These are phyloP conservation scores for Chrysocyon brachyurus DNA, from an alignment of 2,797 vertebrate genomes.

Conservation along the genomic window DNA sequence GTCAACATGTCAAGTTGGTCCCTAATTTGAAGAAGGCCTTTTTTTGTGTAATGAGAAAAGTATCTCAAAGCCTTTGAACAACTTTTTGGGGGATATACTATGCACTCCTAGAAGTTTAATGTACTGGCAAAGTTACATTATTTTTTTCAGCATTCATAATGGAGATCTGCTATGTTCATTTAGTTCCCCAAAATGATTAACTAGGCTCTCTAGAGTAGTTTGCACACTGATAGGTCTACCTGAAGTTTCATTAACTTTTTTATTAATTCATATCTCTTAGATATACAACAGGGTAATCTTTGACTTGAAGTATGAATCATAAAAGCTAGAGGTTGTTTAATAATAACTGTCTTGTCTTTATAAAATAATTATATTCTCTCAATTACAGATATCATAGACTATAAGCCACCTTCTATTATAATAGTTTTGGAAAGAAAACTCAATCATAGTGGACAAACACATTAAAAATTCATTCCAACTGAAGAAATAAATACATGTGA, in stretches of 20 bases:
- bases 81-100: neutral
- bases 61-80: neutral
- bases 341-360: constrained; percentile 58
- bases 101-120: constrained; percentile 38
- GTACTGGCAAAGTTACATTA: constrained; percentile 43
- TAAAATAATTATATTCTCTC: constrained; percentile 30
- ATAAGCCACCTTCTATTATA: neutral
- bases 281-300: constrained; percentile 59
- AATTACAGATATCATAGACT: neutral
- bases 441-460: neutral
- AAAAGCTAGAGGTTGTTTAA: constrained; percentile 28
- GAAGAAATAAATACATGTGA: neutral
- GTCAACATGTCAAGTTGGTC: neutral
- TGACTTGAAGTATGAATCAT: constrained; percentile 60
- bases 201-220: constrained; percentile 35
- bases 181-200: constrained; percentile 61
- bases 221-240: constrained; percentile 46
- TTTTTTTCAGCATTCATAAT: constrained; percentile 57
- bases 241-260: constrained; percentile 77
- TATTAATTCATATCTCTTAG: constrained; percentile 71
- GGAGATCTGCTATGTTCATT: constrained; percentile 54
- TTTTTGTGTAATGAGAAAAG: constrained; percentile 29
- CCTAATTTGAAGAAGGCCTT: neutral
- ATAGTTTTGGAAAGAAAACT: neutral
- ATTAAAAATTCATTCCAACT: neutral